phyloP scores from a whole-genome alignment of 2,113 vertebrate species.

The Cyphomyrus plagiostoma region DNA sequence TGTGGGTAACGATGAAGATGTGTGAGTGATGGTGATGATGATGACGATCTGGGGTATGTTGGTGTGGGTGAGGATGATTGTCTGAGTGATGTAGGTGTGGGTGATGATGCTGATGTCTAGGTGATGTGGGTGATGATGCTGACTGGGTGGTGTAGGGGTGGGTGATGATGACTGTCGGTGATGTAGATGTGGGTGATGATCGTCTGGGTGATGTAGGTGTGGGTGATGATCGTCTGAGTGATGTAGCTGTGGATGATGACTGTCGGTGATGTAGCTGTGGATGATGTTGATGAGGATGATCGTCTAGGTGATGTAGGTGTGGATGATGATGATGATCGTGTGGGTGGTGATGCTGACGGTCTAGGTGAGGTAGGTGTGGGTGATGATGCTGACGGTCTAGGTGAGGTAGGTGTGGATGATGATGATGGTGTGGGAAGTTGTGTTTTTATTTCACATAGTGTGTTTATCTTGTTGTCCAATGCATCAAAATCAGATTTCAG shows the following conservation, averaged over 20 bases:
- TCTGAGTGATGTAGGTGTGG: background rate
- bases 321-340: too few species aligned
- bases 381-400: background rate
- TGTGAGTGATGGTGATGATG: background rate
- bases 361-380: too few species aligned
- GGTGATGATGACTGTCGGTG: too few species aligned
- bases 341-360: background rate
- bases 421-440: background rate
- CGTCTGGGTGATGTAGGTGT: slow-evolving; percentile 61
- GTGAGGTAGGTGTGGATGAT: background rate
- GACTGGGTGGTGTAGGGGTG: too few species aligned
- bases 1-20: background rate
- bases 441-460: background rate
- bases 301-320: too few species aligned
- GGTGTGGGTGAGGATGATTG: too few species aligned
- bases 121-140: too few species aligned
- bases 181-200: slow-evolving; percentile 67
- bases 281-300: background rate
- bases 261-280: too few species aligned
- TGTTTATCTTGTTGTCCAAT: background rate
- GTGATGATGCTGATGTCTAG: background rate
- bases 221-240: slow-evolving; percentile 34
- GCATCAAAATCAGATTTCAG: background rate
- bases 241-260: background rate
- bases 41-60: too few species aligned